Conservation (phyloP, 2,113 vertebrate species). For the Paradisaea rubra region DNA sequence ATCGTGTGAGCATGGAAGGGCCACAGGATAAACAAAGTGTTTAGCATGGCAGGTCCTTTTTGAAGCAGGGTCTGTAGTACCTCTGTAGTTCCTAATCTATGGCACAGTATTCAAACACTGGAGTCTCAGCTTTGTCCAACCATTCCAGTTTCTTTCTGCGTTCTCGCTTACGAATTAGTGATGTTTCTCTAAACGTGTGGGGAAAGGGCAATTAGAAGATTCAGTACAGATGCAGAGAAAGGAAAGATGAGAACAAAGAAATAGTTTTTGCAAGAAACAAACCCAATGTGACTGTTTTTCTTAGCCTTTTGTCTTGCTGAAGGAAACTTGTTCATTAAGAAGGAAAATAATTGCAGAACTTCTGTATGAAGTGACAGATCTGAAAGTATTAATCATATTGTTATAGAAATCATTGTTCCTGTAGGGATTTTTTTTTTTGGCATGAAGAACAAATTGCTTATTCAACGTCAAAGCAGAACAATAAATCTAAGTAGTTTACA, state of each 20-base stretch:
- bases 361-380: neutral
- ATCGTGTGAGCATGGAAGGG: neutral
- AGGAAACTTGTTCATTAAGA: neutral
- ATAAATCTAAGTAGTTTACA: conserved; percentile 1
- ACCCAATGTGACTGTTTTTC: neutral
- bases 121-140: neutral
- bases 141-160: neutral
- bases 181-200: neutral
- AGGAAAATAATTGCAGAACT: conserved; percentile 11
- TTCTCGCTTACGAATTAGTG: fast-evolving
- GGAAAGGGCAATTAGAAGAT: neutral
- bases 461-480: neutral
- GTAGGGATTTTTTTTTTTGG: neutral
- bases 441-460: neutral
- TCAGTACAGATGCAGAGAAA: neutral
- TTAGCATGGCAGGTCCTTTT: neutral
- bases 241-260: neutral
- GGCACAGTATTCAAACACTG: neutral
- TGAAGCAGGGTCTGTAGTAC: neutral
- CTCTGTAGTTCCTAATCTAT: neutral
- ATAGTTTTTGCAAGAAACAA: neutral
- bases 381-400: conserved; percentile 12
- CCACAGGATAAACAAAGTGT: neutral
- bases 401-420: conserved; percentile 3
- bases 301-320: neutral